These are phyloP conservation scores for Intellagama lesueurii DNA, from an alignment of 2,797 vertebrate species.

Conservation along the genomic window DNA sequence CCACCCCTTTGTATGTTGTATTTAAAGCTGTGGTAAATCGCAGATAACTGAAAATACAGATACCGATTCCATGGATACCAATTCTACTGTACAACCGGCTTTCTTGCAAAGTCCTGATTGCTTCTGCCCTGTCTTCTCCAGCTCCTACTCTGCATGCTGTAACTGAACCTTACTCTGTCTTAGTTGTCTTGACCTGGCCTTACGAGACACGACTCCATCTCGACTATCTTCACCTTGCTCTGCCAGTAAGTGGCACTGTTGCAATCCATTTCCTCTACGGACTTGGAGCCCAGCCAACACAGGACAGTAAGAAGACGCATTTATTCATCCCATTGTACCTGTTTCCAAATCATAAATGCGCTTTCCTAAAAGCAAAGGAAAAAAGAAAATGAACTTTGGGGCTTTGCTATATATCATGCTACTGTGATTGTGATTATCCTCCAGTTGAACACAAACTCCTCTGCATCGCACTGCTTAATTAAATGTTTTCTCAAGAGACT, in stretches of 20 bases:
- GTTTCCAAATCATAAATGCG: background rate
- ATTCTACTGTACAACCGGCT: no score
- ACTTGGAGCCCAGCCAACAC: background rate
- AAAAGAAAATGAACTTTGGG: background rate
- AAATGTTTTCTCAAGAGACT: constrained; percentile 10
- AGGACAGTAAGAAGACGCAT: background rate
- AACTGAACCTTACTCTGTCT: background rate
- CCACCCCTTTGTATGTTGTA: no score
- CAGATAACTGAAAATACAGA: no score
- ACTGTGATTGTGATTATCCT: background rate
- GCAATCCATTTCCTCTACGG: background rate
- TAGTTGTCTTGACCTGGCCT: background rate
- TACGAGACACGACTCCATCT: background rate
- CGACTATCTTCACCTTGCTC: background rate
- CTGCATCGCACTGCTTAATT: constrained; percentile 27
- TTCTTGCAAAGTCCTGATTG: background rate
- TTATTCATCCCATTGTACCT: constrained; percentile 8
- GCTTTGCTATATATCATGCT: background rate
- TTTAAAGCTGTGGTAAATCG: no score
- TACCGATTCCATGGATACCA: no score
- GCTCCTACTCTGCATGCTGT: background rate
- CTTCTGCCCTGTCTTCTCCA: background rate
- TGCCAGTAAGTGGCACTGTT: background rate
- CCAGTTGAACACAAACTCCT: constrained; percentile 6
- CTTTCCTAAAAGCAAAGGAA: background rate